Percentiles rank a stretch among this genome's conserved stretches.
These are phyloP conservation scores for Neodiprion virginianus DNA, from an alignment of 1,140 invertebrate genomes.

Conservation along the genomic window DNA sequence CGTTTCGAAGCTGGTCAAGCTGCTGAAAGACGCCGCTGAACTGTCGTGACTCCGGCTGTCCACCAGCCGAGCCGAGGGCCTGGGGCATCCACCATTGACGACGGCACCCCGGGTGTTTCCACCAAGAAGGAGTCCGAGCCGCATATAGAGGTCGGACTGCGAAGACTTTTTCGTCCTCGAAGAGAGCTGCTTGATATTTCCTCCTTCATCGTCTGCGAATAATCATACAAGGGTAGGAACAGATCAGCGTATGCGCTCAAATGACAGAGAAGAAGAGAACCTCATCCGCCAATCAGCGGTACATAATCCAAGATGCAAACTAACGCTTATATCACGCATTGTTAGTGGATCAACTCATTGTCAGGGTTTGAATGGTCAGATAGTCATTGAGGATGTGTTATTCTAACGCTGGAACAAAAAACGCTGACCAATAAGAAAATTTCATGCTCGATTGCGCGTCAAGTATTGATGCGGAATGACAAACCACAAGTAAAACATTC, in stretches of 20 bases:
- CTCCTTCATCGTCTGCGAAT: conserved; percentile 74
- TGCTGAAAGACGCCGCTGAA: conserved; percentile 70
- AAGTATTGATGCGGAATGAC: too few relatives aligned
- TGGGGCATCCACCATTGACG: conserved; percentile 38
- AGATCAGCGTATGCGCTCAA: conserved; percentile 14
- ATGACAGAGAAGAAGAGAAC: conserved; percentile 19
- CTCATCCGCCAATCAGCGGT: conserved; percentile 1
- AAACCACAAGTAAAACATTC: neutral
- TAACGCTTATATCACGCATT: too few relatives aligned
- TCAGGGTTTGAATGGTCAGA: too few relatives aligned
- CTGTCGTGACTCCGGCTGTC: conserved; percentile 61
- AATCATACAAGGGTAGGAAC: conserved; percentile 18
- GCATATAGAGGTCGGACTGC: conserved; percentile 82
- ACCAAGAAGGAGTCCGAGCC: conserved; percentile 83
- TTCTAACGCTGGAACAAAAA: too few relatives aligned
- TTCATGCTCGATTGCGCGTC: too few relatives aligned
- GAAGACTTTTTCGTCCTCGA: conserved; percentile 65
- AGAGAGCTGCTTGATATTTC: conserved; percentile 67
- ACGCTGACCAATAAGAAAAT: too few relatives aligned
- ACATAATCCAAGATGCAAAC: neutral
- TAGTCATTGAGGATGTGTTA: too few relatives aligned
- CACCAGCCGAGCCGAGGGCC: conserved; percentile 51
- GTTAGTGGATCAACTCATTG: too few relatives aligned
- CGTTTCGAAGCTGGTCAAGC: conserved; percentile 78
- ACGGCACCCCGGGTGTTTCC: conserved; percentile 33